Conservation (phyloP, 2,797 vertebrate genomes). For the Diplodus puntazzo region DNA sequence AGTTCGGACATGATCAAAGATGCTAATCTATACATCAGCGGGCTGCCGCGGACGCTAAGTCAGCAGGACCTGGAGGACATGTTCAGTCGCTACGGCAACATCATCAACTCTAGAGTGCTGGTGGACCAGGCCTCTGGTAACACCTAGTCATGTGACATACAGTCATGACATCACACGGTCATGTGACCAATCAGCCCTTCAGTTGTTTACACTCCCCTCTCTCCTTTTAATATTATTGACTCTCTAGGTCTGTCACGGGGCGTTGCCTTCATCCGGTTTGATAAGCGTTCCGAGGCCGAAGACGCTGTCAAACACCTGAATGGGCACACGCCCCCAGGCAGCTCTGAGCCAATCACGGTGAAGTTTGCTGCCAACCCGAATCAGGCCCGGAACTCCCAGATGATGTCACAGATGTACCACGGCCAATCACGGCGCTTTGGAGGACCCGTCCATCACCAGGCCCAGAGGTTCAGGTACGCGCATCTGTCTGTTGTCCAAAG, state of each 20-base stretch:
- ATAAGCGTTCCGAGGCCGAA: slow-evolving; percentile 95
- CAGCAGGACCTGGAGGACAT: slow-evolving; percentile 98
- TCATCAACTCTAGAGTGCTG: slow-evolving; percentile 96
- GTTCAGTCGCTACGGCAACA: slow-evolving; percentile 94
- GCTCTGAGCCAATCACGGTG: slow-evolving; percentile 96
- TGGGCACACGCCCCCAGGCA: slow-evolving; percentile 93
- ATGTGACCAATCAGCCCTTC: background rate
- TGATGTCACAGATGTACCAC: slow-evolving; percentile 96
- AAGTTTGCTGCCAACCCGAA: slow-evolving; percentile 99
- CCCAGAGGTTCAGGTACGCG: slow-evolving; percentile 95
- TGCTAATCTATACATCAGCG: slow-evolving; percentile 97
- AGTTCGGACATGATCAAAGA: slow-evolving; percentile 98
- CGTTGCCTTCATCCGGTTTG: slow-evolving; percentile 97
- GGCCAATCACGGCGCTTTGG: slow-evolving; percentile 93
- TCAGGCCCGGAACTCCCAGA: slow-evolving; percentile 93
- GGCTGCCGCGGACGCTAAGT: slow-evolving; percentile 93
- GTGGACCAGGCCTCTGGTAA: slow-evolving; percentile 93
- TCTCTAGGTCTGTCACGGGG: slow-evolving; percentile 93
- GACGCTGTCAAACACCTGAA: slow-evolving; percentile 97
- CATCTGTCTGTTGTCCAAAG: background rate
- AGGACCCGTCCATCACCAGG: slow-evolving; percentile 97
- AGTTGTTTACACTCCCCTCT: too few relatives aligned
- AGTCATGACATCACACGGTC: background rate
- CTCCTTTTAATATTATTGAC: background rate
- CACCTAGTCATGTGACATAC: too few relatives aligned